These are phyloP conservation scores for Oncopodura yosiiana DNA, from an alignment of 1,140 invertebrate species.

Conservation along the genomic window DNA sequence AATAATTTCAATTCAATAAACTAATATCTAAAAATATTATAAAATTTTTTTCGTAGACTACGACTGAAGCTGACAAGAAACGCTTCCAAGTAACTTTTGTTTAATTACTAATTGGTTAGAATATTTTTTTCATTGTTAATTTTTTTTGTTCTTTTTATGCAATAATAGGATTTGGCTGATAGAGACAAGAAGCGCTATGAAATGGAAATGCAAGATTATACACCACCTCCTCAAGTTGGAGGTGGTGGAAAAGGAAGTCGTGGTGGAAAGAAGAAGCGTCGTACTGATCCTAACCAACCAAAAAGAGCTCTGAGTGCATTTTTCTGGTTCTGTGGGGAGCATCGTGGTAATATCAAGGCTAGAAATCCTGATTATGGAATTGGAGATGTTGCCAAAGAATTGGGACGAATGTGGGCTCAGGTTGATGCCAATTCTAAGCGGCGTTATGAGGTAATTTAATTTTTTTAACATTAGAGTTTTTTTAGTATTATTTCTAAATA, in stretches of 20 bases:
- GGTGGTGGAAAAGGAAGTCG: slow-evolving; percentile 47
- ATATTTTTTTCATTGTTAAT: no score
- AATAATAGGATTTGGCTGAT: no score
- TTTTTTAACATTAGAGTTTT: no score
- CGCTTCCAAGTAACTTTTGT: slow-evolving; percentile 95
- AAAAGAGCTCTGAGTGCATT: slow-evolving; percentile 39
- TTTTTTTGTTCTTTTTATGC: no score
- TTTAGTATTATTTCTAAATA: no score
- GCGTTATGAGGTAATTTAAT: slow-evolving; percentile 41
- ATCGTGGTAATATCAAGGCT: slow-evolving; percentile 42
- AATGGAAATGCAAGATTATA: slow-evolving; percentile 51
- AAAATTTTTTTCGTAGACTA: slow-evolving; percentile 76
- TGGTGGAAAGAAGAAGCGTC: slow-evolving; percentile 17
- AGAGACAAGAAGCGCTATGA: slow-evolving; percentile 94
- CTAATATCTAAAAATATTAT: no score
- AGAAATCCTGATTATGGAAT: slow-evolving; percentile 44
- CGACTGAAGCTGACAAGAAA: slow-evolving; percentile 96
- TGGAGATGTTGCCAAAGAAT: slow-evolving; percentile 48
- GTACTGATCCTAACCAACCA: slow-evolving; percentile 47
- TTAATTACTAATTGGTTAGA: no score
- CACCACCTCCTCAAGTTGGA: neutral
- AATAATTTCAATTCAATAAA: no score
- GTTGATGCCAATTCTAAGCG: slow-evolving; percentile 37
- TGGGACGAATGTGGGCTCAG: slow-evolving; percentile 46
- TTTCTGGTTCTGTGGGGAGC: slow-evolving; percentile 50